phyloP scores from a whole-genome alignment of 1,140 invertebrate species.

The Tetragonula clypearis region DNA sequence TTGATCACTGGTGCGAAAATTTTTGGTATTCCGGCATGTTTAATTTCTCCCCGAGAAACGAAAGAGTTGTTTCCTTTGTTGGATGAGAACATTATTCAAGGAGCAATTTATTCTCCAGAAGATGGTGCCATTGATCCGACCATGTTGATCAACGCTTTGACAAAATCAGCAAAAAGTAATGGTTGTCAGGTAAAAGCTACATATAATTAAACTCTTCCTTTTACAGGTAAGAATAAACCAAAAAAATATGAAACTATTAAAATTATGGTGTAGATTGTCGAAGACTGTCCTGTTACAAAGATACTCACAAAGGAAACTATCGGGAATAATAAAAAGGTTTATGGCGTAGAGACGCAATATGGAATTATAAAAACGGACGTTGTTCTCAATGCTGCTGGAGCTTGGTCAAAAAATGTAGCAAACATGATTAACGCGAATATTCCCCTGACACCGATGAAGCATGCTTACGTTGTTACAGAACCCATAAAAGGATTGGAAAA shows the following conservation, averaged over 20 bases:
- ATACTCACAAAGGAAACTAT: constrained; percentile 85
- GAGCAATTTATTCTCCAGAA: constrained; percentile 89
- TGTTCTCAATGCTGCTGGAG: constrained; percentile 90
- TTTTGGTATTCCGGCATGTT: constrained; percentile 88
- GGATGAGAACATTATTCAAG: constrained; percentile 87
- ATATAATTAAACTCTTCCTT: neutral
- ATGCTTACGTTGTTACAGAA: constrained; percentile 93
- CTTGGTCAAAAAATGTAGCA: constrained; percentile 89
- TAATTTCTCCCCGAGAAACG: constrained; percentile 88
- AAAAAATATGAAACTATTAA: neutral
- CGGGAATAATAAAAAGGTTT: constrained; percentile 85
- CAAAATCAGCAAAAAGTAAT: constrained; percentile 85
- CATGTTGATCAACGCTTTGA: constrained; percentile 89
- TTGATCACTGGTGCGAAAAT: constrained; percentile 90
- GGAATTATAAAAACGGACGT: constrained; percentile 89
- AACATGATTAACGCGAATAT: constrained; percentile 87
- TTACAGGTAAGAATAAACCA: neutral
- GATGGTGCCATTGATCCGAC: constrained; percentile 93
- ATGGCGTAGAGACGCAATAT: constrained; percentile 87
- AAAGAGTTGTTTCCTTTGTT: constrained; percentile 91
- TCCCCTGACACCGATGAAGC: constrained; percentile 92
- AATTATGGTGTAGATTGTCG: constrained; percentile 84
- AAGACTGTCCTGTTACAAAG: constrained; percentile 88
- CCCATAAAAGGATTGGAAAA: constrained; percentile 87
- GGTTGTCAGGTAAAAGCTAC: constrained; percentile 86